Evolutionary conservation across 2,888 invertebrate species (phyloP), one percentile per base, ranked within the genome.

Genomic region (Dryomyza anilis): DNA sequence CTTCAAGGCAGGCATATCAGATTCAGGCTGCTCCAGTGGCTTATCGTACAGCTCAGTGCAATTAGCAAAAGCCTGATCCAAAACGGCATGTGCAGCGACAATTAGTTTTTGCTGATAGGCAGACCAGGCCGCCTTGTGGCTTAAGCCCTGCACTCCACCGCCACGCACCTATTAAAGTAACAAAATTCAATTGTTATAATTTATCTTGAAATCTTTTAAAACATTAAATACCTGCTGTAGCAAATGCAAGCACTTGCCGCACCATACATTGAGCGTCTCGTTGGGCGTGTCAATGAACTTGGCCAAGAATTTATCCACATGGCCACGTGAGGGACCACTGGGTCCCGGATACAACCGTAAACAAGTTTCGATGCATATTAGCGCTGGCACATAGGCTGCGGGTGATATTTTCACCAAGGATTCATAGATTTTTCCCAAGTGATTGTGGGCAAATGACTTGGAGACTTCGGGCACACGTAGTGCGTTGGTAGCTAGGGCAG

Each of bases 191-290:
- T 25, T 30, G 27, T 16, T 19, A 10, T 12, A 5, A 50, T 50
- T 1, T 25, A 2, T 14, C n/a, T 25, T 12, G 25, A 25, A 27
- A 14, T 2, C 6, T 50, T 50, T 55, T 25, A 23, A 10, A 29
- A 14, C 1, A 46, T 48, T 10, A 58, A 23, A 52, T 65, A 75
- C 74, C 67, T 78, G 79, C 63, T 79, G 80, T n/a, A 81, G 56
- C 23, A 80, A 71, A 64, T 78, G 80, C 14, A 76, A 70, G 55
- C 80, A 81, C 67, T 77, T 78, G 3, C 74, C 79, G n/a, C 73
- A 73, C 61, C 65, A 67, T 1, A 64, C 8, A 5, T 75, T 73
- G 0, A 74, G 33, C 29, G 65, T 56, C 6, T 70, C 66, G 45
- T 78, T 73, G 2, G 63, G 48, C 10, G 63, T 66, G 61, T 80